These are phyloP conservation scores for Drosophila punjabiensis DNA, from an alignment of 1,140 invertebrate species.

Conservation along the genomic window DNA sequence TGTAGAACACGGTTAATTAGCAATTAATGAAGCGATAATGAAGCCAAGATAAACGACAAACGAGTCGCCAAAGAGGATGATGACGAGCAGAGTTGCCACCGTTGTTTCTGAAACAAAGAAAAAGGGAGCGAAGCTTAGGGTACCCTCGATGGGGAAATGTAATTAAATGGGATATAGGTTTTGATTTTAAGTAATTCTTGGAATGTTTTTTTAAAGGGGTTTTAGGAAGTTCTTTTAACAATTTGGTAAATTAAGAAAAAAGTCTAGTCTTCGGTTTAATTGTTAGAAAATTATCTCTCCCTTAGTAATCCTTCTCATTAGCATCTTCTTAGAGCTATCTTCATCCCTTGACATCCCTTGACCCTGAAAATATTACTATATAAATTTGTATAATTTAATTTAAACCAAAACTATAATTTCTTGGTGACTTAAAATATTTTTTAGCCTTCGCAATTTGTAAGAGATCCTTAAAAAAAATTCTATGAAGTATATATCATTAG, in stretches of 20 bases:
- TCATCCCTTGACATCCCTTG: too few relatives aligned
- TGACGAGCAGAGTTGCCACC: constrained; percentile 25
- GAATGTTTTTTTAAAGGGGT: background rate
- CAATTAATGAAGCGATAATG: constrained; percentile 84
- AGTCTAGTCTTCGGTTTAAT: background rate
- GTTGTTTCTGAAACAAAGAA: constrained; percentile 19
- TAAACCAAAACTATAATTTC: background rate
- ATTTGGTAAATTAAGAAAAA: background rate
- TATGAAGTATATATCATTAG: background rate
- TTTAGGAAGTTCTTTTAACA: too few relatives aligned
- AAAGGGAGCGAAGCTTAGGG: constrained; percentile 6
- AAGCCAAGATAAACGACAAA: constrained; percentile 79
- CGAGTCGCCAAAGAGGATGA: constrained; percentile 24
- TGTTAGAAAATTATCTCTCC: too few relatives aligned
- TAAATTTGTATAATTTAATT: too few relatives aligned
- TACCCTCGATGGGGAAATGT: background rate
- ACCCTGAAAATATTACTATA: too few relatives aligned
- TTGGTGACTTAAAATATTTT: background rate
- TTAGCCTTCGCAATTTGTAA: background rate
- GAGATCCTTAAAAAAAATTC: too few relatives aligned
- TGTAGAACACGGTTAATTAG: constrained; percentile 84
- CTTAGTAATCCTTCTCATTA: too few relatives aligned
- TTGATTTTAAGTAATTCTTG: too few relatives aligned
- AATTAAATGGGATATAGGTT: background rate
- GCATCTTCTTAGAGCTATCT: too few relatives aligned